Percentiles rank a stretch among this genome's conserved stretches.
Evolutionary conservation across 2,113 vertebrate genomes (phyloP).

Genomic region (Ifrita kowaldi): DNA sequence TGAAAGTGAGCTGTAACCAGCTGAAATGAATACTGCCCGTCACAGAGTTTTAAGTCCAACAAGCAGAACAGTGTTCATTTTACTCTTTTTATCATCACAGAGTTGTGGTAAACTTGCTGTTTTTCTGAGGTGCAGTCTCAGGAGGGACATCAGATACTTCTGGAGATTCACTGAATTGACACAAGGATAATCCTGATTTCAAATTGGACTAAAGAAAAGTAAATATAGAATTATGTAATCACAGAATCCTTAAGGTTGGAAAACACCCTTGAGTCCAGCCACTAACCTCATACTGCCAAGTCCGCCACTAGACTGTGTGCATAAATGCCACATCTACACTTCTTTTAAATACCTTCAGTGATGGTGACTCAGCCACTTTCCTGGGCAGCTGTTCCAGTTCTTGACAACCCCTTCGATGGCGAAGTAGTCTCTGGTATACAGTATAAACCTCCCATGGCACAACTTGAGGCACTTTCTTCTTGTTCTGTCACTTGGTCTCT

Average conservation of each 20-base stretch:
- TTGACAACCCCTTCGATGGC: neutral
- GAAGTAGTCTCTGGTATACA: neutral
- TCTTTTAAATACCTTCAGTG: neutral
- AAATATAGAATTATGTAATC: neutral
- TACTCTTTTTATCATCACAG: neutral
- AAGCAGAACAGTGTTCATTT: neutral
- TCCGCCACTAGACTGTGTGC: neutral
- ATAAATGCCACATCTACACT: accelerated
- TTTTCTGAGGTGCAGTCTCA: neutral
- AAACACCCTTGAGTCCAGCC: neutral
- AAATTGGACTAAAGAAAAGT: neutral
- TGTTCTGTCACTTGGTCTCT: neutral
- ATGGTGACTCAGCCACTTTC: neutral
- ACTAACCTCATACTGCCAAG: neutral
- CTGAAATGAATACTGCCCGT: neutral
- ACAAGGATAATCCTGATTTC: neutral
- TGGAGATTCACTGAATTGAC: neutral
- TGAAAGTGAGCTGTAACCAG: neutral
- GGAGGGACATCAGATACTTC: neutral
- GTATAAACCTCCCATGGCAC: neutral
- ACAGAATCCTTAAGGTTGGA: neutral
- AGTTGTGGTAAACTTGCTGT: accelerated
- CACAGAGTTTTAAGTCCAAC: neutral
- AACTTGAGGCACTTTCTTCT: neutral
- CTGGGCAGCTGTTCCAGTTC: neutral